Evolutionary conservation across 23 tunicate species (phyloP).

Genomic region (Corella eumyota): DNA sequence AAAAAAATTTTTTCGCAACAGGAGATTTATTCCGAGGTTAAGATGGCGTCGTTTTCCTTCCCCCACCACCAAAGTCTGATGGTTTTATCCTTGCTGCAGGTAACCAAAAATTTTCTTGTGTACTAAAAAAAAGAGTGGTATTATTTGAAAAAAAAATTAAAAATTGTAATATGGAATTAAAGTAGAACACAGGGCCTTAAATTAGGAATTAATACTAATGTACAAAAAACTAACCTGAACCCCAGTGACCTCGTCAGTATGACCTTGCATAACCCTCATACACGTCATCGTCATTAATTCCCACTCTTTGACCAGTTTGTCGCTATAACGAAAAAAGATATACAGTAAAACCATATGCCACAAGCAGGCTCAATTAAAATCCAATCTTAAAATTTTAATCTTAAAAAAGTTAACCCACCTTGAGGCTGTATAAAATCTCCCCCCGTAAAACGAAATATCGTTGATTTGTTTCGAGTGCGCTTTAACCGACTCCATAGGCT

Average conservation of each 20-base stretch:
- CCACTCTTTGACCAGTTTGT: constrained; percentile 78
- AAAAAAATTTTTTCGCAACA: too few relatives aligned
- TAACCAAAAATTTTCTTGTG: constrained; percentile 34
- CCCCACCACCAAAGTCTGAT: constrained; percentile 78
- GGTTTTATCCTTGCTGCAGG: constrained; percentile 45
- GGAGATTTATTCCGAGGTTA: too few relatives aligned
- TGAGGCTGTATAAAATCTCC: constrained; percentile 65
- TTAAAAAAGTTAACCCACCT: constrained; percentile 9
- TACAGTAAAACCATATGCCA: too few relatives aligned
- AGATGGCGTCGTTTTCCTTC: constrained; percentile 17
- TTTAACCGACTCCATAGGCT: constrained; percentile 14
- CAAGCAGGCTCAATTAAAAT: background rate
- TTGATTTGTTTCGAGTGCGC: constrained; percentile 61
- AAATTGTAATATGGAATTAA: too few relatives aligned
- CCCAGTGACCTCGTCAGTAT: constrained; percentile 46
- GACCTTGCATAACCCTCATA: constrained; percentile 73
- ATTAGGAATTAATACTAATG: too few relatives aligned
- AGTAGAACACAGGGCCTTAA: too few relatives aligned
- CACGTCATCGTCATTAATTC: constrained; percentile 49
- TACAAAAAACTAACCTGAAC: constrained; percentile 42
- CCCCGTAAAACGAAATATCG: constrained; percentile 29
- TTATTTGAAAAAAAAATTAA: too few relatives aligned
- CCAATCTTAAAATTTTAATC: background rate
- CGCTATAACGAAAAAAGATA: constrained; percentile 30
- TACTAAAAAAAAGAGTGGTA: constrained; percentile 37